Evolutionary conservation across 2,797 vertebrate genomes (phyloP), one percentile per base, ranked within the genome.

Genomic region (Acanthornis magna): DNA sequence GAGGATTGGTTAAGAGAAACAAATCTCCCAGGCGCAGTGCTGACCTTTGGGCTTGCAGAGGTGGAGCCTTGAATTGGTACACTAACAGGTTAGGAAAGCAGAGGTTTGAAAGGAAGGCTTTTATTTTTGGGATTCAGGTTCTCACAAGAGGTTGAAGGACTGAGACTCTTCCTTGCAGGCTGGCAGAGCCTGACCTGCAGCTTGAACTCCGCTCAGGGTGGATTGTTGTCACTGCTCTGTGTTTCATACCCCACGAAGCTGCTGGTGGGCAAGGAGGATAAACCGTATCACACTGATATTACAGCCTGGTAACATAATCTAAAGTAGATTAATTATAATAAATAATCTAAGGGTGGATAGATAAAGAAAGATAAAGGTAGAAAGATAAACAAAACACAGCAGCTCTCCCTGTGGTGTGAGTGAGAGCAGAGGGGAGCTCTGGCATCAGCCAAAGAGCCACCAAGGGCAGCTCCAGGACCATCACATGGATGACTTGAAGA

Each of bases 401-500:
- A 5, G 29, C 7, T 74, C 63, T 86, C 26, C 21, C 5, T 23
- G 27, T 1, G 5, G 17, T 10, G 12, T 61, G 67, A 51, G 43
- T 13, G 38, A 26, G 50, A 42, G 30, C 14, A 47, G 19, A 6
- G 8, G 13, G 42, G 51, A 81, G n/a, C 48, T 55, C 60, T 54
- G 71, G n/a, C 63, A 38, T 22, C 42, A 32, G 65, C 51, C 71
- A 62, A 3, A 13, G 1, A 5, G 48, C 3, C 43, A 17, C 25
- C 6, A 11, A 26, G 22, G 36, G 53, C 1, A 2, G 58, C 27
- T 51, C 58, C 74, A 79, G 43, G n/a, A 34, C 22, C 18, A 16
- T 4, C 2, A 36, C 47, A n/a, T 43, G 0, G 0, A 36, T 47
- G 40, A 11, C 16, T 63, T 54, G 4, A n/a, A 58, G 27, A 38